A percentile compares a stretch with the other conserved stretches of the same genome.
Conservation (phyloP, 1,140 invertebrate species). For the Leptinotarsa defecta region DNA sequence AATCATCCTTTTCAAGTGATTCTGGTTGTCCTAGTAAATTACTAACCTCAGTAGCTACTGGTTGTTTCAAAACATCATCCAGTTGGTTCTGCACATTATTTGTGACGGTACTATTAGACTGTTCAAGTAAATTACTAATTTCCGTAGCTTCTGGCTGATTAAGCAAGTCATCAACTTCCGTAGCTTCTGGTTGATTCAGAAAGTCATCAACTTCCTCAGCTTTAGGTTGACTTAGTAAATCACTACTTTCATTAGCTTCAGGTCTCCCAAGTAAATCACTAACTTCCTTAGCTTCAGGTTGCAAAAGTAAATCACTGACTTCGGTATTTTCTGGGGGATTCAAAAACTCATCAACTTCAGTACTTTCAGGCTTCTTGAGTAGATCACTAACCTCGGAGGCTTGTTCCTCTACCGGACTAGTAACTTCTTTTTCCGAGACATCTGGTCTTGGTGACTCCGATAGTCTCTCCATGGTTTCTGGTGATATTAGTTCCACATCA, state of each 20-base stretch:
- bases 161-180: slow-evolving; percentile 20
- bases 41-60: slow-evolving; percentile 15
- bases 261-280: neutral
- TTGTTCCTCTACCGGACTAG: neutral
- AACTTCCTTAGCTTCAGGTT: neutral
- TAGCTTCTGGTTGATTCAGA: neutral
- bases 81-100: slow-evolving; percentile 6
- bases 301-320: neutral
- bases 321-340: slow-evolving; percentile 7
- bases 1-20: neutral
- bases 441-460: neutral
- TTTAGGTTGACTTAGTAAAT: neutral
- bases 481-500: neutral
- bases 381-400: slow-evolving; percentile 17
- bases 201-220: slow-evolving; percentile 1
- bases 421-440: neutral
- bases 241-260: slow-evolving; percentile 8
- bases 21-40: slow-evolving; percentile 17
- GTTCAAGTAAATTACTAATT: neutral
- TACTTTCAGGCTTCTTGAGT: slow-evolving; percentile 3
- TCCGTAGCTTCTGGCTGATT: neutral
- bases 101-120: neutral
- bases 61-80: slow-evolving; percentile 6
- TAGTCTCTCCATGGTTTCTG: neutral
- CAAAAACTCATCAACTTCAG: slow-evolving; percentile 1